Percentiles rank a stretch among this genome's conserved stretches.
Evolutionary conservation across 2,113 vertebrate species (phyloP).

Genomic region (Myotis davidii): DNA sequence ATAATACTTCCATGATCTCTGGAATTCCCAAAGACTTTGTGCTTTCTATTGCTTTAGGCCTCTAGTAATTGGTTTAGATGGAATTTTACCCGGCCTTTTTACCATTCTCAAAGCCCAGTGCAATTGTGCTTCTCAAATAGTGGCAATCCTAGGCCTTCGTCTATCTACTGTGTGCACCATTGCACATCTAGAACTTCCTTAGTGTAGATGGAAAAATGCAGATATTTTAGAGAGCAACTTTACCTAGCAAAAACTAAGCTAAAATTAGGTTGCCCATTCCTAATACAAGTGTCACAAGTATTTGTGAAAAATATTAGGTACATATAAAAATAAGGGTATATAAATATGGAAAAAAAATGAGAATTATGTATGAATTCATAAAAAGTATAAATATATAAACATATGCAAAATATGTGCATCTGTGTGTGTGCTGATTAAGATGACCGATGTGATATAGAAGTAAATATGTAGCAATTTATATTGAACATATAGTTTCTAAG

Average conservation of each 20-base stretch:
- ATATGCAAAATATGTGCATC: background rate
- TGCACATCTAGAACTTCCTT: background rate
- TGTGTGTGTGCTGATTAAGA: background rate
- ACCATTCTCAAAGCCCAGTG: background rate
- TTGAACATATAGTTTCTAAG: background rate
- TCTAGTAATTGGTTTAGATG: background rate
- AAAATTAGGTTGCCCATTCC: background rate
- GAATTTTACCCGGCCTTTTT: background rate
- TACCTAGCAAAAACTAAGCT: background rate
- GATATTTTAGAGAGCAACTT: background rate
- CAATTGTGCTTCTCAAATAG: background rate
- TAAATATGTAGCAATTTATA: background rate
- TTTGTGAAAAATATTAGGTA: background rate
- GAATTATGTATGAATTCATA: background rate
- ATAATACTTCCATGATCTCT: background rate
- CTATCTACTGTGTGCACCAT: background rate
- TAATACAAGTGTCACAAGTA: background rate
- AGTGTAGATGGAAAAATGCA: background rate
- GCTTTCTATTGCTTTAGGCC: background rate
- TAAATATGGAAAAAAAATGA: background rate
- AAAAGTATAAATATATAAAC: background rate
- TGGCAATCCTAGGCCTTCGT: background rate
- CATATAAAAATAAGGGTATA: background rate
- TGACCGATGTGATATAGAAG: background rate
- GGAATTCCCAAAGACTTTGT: background rate